phyloP scores from a whole-genome alignment of 2,797 vertebrate species.

The Epinephelus malabaricus region DNA sequence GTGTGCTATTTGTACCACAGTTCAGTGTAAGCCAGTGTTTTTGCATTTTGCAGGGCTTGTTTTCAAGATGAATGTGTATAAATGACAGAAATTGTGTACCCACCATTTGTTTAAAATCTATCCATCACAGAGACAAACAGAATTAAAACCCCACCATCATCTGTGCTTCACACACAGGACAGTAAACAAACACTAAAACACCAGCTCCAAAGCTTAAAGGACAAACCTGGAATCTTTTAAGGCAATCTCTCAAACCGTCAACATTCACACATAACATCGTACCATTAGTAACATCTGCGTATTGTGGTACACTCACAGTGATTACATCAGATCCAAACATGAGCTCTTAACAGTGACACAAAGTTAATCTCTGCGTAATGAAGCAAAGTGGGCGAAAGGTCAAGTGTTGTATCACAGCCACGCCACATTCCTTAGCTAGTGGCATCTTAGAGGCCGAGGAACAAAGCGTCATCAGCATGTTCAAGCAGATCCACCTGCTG shows the following conservation, averaged over 20 bases:
- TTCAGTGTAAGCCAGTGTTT: neutral
- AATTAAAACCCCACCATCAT: neutral
- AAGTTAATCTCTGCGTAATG: constrained; percentile 67
- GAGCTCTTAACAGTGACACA: constrained; percentile 53
- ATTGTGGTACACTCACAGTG: constrained; percentile 46
- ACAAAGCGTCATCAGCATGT: neutral
- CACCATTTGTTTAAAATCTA: constrained; percentile 4
- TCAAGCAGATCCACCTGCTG: neutral
- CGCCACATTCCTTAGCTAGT: neutral
- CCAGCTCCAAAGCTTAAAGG: neutral
- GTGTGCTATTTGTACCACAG: constrained; percentile 5
- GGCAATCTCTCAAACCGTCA: constrained; percentile 31
- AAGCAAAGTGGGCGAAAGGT: constrained; percentile 66
- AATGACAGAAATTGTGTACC: constrained; percentile 12
- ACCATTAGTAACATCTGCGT: constrained; percentile 50
- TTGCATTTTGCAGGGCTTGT: constrained; percentile 21
- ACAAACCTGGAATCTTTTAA: neutral
- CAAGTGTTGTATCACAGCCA: constrained; percentile 48
- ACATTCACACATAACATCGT: constrained; percentile 30
- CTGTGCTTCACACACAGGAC: constrained; percentile 1
- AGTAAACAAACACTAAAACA: neutral
- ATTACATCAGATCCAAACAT: constrained; percentile 60
- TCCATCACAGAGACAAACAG: constrained; percentile 11
- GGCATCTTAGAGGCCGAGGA: neutral
- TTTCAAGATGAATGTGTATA: constrained; percentile 5